Evolutionary conservation across 2,113 vertebrate species (phyloP).

Genomic region (Tragelaphus imberbis): DNA sequence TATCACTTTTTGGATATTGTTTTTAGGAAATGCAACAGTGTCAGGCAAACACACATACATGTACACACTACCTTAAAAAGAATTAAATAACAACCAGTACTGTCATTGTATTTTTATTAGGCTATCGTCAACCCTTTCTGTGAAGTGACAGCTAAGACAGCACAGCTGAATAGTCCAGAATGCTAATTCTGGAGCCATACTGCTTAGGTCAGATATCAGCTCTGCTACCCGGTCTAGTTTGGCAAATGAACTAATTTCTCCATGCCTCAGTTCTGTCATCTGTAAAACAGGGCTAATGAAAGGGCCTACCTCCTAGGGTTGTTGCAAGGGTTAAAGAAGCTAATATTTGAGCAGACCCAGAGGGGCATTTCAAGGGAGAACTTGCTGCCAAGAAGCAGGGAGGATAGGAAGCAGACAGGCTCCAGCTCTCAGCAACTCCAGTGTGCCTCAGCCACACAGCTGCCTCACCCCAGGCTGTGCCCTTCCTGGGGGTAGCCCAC

Average conservation of each 20-base stretch:
- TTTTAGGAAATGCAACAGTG: neutral
- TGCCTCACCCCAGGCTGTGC: neutral
- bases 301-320: neutral
- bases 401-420: neutral
- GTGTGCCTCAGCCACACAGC: neutral
- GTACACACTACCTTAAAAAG: neutral
- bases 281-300: neutral
- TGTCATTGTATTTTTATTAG: neutral
- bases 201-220: neutral
- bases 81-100: neutral
- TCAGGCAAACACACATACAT: neutral
- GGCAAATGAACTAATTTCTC: neutral
- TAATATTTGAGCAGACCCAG: neutral
- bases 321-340: neutral
- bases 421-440: neutral
- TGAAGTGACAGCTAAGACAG: neutral
- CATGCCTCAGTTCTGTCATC: neutral
- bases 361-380: neutral
- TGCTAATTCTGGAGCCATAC: neutral
- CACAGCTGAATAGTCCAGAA: neutral
- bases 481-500: neutral
- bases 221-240: neutral
- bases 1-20: conserved; percentile 15
- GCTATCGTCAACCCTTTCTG: neutral
- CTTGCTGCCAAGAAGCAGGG: neutral